Percentiles rank a stretch among this genome's conserved stretches.
phyloP scores from a whole-genome alignment of 2,797 vertebrate species.

The Cynopterus sphinx region DNA sequence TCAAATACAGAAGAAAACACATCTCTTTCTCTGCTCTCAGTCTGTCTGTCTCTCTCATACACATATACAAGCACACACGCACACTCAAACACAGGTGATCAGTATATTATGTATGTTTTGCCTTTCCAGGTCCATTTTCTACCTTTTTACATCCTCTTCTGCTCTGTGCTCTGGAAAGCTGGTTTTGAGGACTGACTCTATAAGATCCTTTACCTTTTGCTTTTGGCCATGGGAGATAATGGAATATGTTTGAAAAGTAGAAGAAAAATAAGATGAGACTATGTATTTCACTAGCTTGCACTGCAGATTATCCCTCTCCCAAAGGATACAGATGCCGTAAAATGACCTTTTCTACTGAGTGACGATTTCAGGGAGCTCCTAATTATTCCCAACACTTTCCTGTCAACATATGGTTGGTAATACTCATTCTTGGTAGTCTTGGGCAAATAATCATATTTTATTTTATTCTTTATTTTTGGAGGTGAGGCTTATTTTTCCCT shows the following conservation, averaged over 20 bases:
- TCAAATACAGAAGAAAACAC: not conserved
- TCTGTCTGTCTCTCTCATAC: not conserved
- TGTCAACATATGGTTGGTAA: not conserved
- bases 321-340: not conserved
- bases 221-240: not conserved
- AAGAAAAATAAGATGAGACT: not conserved
- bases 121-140: not conserved
- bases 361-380: not conserved
- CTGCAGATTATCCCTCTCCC: not conserved
- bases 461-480: too few relatives aligned
- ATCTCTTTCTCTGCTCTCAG: not conserved
- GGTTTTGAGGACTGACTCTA: not conserved
- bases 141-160: not conserved
- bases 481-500: not conserved
- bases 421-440: not conserved
- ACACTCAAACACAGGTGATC: not conserved
- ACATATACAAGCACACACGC: not conserved
- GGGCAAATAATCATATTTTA: not conserved
- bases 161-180: not conserved
- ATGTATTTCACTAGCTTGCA: not conserved
- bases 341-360: not conserved
- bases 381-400: not conserved
- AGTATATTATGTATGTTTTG: not conserved
- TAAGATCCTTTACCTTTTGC: not conserved
- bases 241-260: not conserved